A percentile compares a stretch with the other conserved stretches of the same genome.
phyloP scores from a whole-genome alignment of 2,888 invertebrate genomes.

The Ophion ventricosus region DNA sequence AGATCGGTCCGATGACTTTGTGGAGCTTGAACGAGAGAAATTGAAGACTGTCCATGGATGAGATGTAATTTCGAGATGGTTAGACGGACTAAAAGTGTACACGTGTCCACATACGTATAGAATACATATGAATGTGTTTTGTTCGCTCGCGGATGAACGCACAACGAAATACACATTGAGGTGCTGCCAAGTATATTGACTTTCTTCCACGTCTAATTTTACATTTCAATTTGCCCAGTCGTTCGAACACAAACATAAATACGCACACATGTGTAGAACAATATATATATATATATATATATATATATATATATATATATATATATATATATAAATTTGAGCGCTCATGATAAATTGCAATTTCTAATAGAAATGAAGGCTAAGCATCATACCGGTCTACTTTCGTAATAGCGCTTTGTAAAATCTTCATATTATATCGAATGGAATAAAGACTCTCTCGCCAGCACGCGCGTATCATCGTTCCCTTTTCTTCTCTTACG shows the following conservation, averaged over 20 bases:
- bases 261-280: neutral
- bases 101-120: neutral
- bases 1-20: slow-evolving; percentile 50
- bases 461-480: slow-evolving; percentile 44
- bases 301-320: slow-evolving; percentile 2
- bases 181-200: slow-evolving; percentile 48
- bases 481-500: slow-evolving; percentile 39
- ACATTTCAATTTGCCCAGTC: slow-evolving; percentile 52
- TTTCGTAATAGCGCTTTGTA: slow-evolving; percentile 64
- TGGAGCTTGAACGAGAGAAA: slow-evolving; percentile 59
- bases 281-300: no score
- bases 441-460: slow-evolving; percentile 41
- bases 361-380: slow-evolving; percentile 67
- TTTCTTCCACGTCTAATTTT: slow-evolving; percentile 47
- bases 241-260: neutral
- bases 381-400: slow-evolving; percentile 64
- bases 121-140: slow-evolving; percentile 21
- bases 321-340: slow-evolving; percentile 5
- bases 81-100: slow-evolving; percentile 1
- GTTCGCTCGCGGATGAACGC: slow-evolving; percentile 20
- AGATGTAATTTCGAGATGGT: slow-evolving; percentile 41
- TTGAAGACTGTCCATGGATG: slow-evolving; percentile 24
- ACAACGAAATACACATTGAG: slow-evolving; percentile 14
- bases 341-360: slow-evolving; percentile 57
- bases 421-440: slow-evolving; percentile 54